phyloP scores from a whole-genome alignment of 2,797 vertebrate species.

The Xyrichtys novacula region DNA sequence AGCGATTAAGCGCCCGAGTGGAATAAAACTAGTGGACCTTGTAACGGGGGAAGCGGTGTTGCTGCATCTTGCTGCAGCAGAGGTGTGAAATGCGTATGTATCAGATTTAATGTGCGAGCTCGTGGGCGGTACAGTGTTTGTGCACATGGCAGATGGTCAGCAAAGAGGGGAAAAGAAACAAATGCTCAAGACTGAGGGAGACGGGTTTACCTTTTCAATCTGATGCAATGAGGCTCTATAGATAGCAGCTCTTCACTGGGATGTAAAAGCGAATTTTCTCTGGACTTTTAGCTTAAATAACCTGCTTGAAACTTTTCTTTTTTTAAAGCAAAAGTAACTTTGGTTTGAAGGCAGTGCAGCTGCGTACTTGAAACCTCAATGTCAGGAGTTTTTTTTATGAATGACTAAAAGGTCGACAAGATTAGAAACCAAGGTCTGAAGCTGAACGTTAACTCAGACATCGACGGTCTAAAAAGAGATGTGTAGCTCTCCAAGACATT shows the following conservation, averaged over 20 bases:
- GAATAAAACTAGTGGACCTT: constrained; percentile 49
- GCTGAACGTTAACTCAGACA: background rate
- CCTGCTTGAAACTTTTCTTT: background rate
- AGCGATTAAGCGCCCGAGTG: constrained; percentile 45
- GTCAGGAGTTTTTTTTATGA: background rate
- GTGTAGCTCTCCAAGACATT: background rate
- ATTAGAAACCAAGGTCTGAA: constrained; percentile 2
- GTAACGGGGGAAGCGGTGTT: constrained; percentile 42
- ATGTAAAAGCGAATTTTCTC: constrained; percentile 20
- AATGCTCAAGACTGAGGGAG: constrained; percentile 4
- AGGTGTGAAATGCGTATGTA: constrained; percentile 40
- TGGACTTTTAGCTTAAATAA: constrained; percentile 5
- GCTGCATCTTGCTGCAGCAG: constrained; percentile 19
- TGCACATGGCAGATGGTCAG: constrained; percentile 10
- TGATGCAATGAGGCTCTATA: constrained; percentile 60
- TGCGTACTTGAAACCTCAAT: background rate
- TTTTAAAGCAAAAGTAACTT: background rate
- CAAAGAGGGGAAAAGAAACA: background rate
- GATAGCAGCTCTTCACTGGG: constrained; percentile 62
- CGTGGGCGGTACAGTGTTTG: constrained; percentile 16
- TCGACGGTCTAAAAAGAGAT: background rate
- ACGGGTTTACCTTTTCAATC: constrained; percentile 47
- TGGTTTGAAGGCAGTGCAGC: background rate
- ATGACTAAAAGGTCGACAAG: background rate
- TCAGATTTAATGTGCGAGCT: constrained; percentile 6